Evolutionary conservation across 2,888 invertebrate genomes (phyloP), one percentile per base, ranked within the genome.

Genomic region (Xanthostigma xanthostigma): DNA sequence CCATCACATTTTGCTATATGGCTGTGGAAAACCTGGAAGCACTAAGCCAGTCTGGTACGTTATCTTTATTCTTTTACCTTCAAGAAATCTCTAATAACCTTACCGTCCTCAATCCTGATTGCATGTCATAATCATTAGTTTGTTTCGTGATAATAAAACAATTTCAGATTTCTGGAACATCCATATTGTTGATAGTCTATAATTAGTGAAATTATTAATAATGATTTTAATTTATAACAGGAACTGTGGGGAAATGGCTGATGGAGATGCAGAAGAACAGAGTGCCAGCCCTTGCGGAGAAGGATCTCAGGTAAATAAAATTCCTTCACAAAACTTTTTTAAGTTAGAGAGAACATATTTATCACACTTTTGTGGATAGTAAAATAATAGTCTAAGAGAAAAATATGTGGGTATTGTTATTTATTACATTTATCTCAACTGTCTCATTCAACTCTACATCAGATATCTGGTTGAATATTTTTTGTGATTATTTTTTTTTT

Each of bases 181-280:
- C 3, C 6, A 27, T 27, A 27, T 17, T 27, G 27, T 27, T 27
- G 6, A 27, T 27, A 6, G 6, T 27, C 6, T 12, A 33, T 10
- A 17, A 14, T 34, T 37, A 42, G 9, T 46, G 13, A 36, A 50
- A n/a, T 17, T 35, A 33, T 51, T 46, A 10, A 46, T 27, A 27
- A 46, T 27, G 6, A 27, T 27, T 46, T 51, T 53, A 27, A 38
- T 49, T 50, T 55, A 56, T 66, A 27, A 13, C 56, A 84, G 91
- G 92, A 83, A 88, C 64, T 97, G 96, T 63, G 94, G 96, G 0
- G 94, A 94, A 72, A 95, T 95, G 94, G 69, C 76, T 3, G 70
- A 75, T 48, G 69, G 71, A 39, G 55, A 64, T 0, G 62, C 67
- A 5, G 71, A 73, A 59, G 63, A 68, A 52, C 64, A 72, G 52